phyloP scores from a whole-genome alignment of 2,888 invertebrate genomes.

The Dermolepida albohirtum region DNA sequence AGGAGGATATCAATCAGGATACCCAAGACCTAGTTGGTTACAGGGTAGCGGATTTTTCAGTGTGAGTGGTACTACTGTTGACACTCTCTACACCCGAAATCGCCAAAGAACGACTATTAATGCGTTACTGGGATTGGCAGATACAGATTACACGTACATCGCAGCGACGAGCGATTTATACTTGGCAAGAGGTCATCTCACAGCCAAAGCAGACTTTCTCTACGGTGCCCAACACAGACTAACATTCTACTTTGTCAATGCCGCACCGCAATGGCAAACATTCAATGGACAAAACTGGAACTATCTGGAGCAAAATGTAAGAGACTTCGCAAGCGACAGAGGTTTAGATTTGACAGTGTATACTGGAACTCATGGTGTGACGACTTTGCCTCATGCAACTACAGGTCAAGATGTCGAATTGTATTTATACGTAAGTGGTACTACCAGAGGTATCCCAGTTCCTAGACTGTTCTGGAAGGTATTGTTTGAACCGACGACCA shows the following conservation, averaged over 20 bases:
- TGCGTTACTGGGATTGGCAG: constrained; percentile 53
- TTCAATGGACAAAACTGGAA: constrained; percentile 73
- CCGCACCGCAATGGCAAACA: constrained; percentile 75
- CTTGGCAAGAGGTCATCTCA: constrained; percentile 72
- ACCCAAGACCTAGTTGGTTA: constrained; percentile 66
- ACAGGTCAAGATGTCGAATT: constrained; percentile 50
- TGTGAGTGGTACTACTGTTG: constrained; percentile 49
- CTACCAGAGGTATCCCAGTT: constrained; percentile 66
- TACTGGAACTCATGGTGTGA: constrained; percentile 72
- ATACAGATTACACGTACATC: constrained; percentile 64
- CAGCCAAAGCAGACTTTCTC: constrained; percentile 72
- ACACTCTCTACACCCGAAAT: constrained; percentile 56
- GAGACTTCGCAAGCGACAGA: constrained; percentile 63
- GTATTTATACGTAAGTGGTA: constrained; percentile 56
- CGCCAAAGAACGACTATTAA: constrained; percentile 58
- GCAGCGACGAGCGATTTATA: constrained; percentile 56
- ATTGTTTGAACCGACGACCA: constrained; percentile 67
- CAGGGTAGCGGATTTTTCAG: constrained; percentile 66
- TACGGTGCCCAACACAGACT: constrained; percentile 70
- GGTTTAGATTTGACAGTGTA: constrained; percentile 64
- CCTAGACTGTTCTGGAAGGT: constrained; percentile 72
- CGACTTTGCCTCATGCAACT: constrained; percentile 68
- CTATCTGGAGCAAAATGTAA: constrained; percentile 65
- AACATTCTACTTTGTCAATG: constrained; percentile 74
- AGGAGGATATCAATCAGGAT: constrained; percentile 64